Conservation (phyloP, 2,888 invertebrate species). For the Hemistola chrysoprasaria region DNA sequence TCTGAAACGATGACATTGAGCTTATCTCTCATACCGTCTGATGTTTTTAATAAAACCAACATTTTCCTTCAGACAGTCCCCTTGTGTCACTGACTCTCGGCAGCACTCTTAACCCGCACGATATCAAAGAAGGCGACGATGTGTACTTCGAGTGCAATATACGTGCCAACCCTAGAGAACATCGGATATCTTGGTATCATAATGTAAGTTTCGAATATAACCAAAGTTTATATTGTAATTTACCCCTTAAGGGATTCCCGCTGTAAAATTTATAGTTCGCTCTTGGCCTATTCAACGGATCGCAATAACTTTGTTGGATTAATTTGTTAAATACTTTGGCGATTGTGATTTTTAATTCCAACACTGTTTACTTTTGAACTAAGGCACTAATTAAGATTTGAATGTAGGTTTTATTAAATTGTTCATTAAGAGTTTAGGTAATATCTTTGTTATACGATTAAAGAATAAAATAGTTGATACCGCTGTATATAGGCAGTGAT, state of each 20-base stretch:
- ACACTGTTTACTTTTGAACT: neutral
- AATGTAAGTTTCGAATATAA: conserved; percentile 86
- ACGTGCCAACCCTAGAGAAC: conserved; percentile 91
- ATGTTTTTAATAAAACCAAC: conserved; percentile 26
- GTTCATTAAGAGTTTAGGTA: too few species aligned
- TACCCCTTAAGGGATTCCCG: conserved; percentile 25
- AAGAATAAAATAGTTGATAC: too few species aligned
- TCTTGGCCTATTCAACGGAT: conserved; percentile 20
- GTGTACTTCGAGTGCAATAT: conserved; percentile 95
- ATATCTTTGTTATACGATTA: too few species aligned
- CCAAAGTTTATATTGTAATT: conserved; percentile 33
- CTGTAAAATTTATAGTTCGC: conserved; percentile 29
- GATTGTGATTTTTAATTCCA: conserved; percentile 4
- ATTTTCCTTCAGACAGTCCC: conserved; percentile 63
- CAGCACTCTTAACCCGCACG: conserved; percentile 91
- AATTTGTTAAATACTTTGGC: conserved; percentile 10
- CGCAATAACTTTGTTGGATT: conserved; percentile 20
- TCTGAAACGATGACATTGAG: conserved; percentile 15
- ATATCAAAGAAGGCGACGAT: conserved; percentile 95
- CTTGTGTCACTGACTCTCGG: conserved; percentile 87
- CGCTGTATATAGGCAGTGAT: too few species aligned
- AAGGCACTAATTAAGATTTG: too few species aligned
- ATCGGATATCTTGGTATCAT: conserved; percentile 94
- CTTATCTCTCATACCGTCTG: conserved; percentile 12
- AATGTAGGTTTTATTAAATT: too few species aligned